Conservation (phyloP, 2,113 vertebrate species). For the Tupaia tana region DNA sequence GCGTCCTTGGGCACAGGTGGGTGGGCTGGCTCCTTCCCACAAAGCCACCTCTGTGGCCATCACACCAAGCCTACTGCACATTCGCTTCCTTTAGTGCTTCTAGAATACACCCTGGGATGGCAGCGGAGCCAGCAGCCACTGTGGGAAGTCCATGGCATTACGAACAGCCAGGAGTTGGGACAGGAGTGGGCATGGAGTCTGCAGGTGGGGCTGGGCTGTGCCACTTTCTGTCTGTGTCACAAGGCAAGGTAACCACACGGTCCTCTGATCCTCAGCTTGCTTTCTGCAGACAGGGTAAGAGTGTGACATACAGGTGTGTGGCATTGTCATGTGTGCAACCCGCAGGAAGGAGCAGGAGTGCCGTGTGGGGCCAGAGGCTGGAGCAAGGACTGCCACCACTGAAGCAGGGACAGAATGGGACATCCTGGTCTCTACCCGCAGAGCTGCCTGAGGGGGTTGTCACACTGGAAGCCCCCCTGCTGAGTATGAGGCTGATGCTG, state of each 20-base stretch:
- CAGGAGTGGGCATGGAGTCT: too few relatives aligned
- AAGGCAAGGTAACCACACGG: neutral
- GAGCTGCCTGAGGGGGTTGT: neutral
- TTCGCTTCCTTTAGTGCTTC: too few relatives aligned
- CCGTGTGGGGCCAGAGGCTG: neutral
- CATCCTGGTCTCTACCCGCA: too few relatives aligned
- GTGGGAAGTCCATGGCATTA: too few relatives aligned
- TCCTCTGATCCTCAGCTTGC: neutral
- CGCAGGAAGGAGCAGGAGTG: neutral
- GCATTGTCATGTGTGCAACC: neutral
- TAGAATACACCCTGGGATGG: too few relatives aligned
- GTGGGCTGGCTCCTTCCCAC: too few relatives aligned
- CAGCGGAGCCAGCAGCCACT: too few relatives aligned
- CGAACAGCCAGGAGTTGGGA: too few relatives aligned
- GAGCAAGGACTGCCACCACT: rapidly evolving
- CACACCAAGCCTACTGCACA: too few relatives aligned
- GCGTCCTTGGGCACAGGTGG: too few relatives aligned
- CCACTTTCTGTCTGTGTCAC: neutral
- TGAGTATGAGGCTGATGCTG: too few relatives aligned
- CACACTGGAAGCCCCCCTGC: neutral
- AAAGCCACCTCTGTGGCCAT: neutral
- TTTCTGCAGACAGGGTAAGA: neutral
- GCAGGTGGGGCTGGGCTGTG: neutral
- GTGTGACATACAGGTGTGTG: too few relatives aligned
- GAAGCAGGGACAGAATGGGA: neutral